Evolutionary conservation across 2,888 invertebrate species (phyloP), one percentile per base, ranked within the genome.

Genomic region (Drosophila mulleri): DNA sequence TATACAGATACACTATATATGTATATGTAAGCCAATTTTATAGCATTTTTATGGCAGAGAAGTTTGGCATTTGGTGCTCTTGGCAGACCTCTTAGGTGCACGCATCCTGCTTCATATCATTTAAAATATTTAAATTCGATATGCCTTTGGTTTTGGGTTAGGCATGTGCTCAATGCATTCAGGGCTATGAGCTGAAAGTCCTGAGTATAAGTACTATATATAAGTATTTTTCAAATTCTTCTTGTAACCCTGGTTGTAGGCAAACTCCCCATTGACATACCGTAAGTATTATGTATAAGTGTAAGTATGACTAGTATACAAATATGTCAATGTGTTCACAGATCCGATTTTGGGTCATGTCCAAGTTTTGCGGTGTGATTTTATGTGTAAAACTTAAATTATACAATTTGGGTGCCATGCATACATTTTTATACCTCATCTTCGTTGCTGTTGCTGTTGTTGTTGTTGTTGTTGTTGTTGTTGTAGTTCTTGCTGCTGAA

Each of bases 301-400:
- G 39, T 50, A 56, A 54, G 48, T 39, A 39, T 41, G 23, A 8
- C 23, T 39, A n/a, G 41, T 44, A 20, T 32, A 57, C 42, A 44
- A 44, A 57, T 42, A 16, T 48, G 39, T 29, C n/a, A 26, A 54
- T 14, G 32, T 18, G 32, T 11, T 8, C 58, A 48, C 61, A 35
- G 35, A 26, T 39, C 52, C 66, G 58, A 70, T 68, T 70, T 75
- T 65, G 82, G 74, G 69, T 63, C 47, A 58, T 62, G 67, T 56
- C 61, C 77, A 84, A 71, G 76, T 88, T 50, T 82, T 89, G 86
- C 77, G 83, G 87, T 86, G 82, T 90, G 86, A 86, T 86, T 86
- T 89, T 89, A 86, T 86, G 90, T 88, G 81, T 72, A 89, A 86
- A 86, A 86, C 88, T 89, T 89, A 86, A 86, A 86, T 89, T 89